Evolutionary conservation across 1,140 invertebrate species (phyloP).

Genomic region (Caerostris extrusa): DNA sequence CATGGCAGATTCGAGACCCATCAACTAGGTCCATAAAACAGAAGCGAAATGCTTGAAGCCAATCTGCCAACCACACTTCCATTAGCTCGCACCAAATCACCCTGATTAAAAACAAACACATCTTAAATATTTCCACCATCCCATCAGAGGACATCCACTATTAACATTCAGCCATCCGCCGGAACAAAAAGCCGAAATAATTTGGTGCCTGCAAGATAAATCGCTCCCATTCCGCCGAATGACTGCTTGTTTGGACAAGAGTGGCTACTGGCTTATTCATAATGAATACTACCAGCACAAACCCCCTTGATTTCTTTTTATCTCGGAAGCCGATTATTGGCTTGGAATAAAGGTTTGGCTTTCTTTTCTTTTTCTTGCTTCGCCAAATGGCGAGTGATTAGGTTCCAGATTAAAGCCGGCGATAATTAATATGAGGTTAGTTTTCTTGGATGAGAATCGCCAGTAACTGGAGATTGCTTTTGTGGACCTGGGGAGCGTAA

Average conservation of each 20-base stretch:
- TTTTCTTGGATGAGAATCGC: neutral
- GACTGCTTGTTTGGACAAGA: neutral
- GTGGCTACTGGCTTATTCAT: neutral
- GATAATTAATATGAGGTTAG: conserved; percentile 1
- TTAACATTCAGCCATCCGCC: too few species aligned
- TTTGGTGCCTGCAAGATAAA: neutral
- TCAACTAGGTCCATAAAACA: too few species aligned
- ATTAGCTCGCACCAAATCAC: too few species aligned
- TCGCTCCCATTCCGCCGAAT: neutral
- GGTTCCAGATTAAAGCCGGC: neutral
- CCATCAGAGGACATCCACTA: too few species aligned
- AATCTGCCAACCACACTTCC: too few species aligned
- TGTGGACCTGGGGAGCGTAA: neutral
- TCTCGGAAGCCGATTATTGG: neutral
- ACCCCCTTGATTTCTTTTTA: neutral
- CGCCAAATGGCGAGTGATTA: neutral
- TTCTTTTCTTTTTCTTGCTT: neutral
- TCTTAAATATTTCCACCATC: too few species aligned
- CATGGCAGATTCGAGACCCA: too few species aligned
- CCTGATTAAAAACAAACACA: too few species aligned
- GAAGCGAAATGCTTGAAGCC: too few species aligned
- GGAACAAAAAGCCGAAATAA: too few species aligned
- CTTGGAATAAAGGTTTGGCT: neutral
- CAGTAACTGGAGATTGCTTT: neutral
- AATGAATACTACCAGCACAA: neutral